Base-by-base conservation (phyloP, 2,888 invertebrate genomes). In the Palloptera scutellata region DNA sequence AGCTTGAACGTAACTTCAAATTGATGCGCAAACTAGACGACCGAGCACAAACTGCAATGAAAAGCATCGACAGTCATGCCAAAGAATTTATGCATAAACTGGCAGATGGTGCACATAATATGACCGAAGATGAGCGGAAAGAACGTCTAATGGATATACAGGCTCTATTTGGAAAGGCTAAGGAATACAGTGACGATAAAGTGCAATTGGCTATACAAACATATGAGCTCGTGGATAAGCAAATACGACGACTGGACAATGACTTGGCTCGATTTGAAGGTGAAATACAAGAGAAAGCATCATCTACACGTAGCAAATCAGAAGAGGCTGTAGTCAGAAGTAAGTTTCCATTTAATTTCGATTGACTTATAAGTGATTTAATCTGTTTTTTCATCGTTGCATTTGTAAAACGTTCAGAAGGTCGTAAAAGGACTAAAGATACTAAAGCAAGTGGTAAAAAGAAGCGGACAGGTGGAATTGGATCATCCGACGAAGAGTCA, bases 221-320 rank as follows among this genome's bases (percentile, higher is more conserved):
- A 0, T 99, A 99, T 81, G 98, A 99, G 87, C 87, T 98, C 85
- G 97, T 98, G 48, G 98, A 99, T 85, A 98, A 98, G 84, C 98
- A 98, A 84, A 98, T 98, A 74, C 88, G 98, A 77, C 90, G 96
- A 76, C 87, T 98, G 78, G 98, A 98, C 86, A 95, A 96, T 66
- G 98, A 98, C 87, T 88, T 98, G 80, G 96, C 97, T 1, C 89
- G 97, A 70, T 98, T 98, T 83, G 98, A 98, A 85, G 93, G 96
- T 1, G 97, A 98, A 86, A 93, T 98, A 78, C 97, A 97, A 84
- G 97, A 98, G 81, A 97, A 97, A 86, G 93, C 94, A 2, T 86
- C 94, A 72, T 93, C 90, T 72, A 91, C 91, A 20, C 89, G 92
- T 58, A 90, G 91, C 76, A 89, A 89, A 72, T 89, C 90, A 57